Base-by-base conservation (phyloP, 2,888 invertebrate species). In the Morpho helenor region DNA sequence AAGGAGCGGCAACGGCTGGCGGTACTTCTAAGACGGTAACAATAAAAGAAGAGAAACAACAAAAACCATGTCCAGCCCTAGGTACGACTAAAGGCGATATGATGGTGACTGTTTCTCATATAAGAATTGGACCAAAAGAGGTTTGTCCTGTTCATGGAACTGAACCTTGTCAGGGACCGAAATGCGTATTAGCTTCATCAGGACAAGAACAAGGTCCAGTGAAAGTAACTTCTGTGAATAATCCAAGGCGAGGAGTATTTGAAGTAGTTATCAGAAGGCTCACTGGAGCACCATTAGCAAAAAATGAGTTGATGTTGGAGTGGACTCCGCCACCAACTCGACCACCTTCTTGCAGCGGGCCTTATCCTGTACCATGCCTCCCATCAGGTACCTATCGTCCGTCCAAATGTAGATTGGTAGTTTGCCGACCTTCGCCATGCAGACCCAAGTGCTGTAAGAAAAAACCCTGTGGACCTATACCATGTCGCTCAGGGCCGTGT, bases 231-330 rank as follows among this genome's bases (percentile, higher is more conserved):
- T 78, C 79, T 22, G 73, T 71, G 23, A 75, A 72, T 44, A 90
- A 90, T 72, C 81, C 87, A 5, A 79, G 89, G 9, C 76, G 86
- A 52, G 89, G 89, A 22, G 89, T 90, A 31, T 90, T 89, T 64
- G 89, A 90, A 71, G 64, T 90, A 56, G 84, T 87, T 3, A 77
- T 90, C 61, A 80, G 88, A 46, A 80, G 75, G 71, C 71, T 88
- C 59, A 83, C 71, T 22, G 88, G 87, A 39, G 85, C 87, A 40
- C 86, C 87, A 9, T 70, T 89, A 16, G 89, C 89, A 8, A 87
- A 70, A 63, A 88, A 88, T 64, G 89, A 90, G 66, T 66, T 90
- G 45, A 86, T 89, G 83, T 67, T 90, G 46, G 89, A 90, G 70
- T 90, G 89, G 89, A 84, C 84, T 7, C 89, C 88, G 2, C 89